phyloP scores from a whole-genome alignment of 2,797 vertebrate species.

The Halcyon leucocephala region DNA sequence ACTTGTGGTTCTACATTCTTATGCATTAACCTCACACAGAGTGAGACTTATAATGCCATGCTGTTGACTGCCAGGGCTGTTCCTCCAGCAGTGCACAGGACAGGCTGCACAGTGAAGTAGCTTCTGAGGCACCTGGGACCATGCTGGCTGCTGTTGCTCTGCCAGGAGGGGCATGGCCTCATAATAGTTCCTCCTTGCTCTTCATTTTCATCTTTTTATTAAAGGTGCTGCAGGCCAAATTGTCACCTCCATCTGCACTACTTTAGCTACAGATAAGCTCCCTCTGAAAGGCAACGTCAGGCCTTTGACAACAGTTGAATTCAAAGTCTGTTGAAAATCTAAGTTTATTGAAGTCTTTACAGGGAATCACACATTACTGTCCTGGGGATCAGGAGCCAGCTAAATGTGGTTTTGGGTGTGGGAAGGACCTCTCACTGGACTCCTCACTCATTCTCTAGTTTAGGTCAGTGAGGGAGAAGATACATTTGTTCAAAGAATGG shows the following conservation, averaged over 20 bases:
- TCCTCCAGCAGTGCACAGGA: neutral
- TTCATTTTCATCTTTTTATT: neutral
- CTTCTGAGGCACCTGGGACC: neutral
- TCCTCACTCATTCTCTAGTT: neutral
- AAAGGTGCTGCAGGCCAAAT: neutral
- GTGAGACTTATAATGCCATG: fast-evolving
- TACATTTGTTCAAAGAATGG: neutral
- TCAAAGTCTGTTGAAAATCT: neutral
- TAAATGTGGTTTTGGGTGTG: neutral
- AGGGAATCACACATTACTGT: neutral
- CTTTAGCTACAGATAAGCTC: neutral
- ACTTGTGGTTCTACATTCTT: neutral
- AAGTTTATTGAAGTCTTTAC: neutral
- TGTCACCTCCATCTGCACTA: neutral
- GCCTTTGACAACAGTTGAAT: neutral
- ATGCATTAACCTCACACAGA: neutral
- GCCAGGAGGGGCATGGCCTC: neutral
- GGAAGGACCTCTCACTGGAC: neutral
- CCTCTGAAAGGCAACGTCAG: neutral
- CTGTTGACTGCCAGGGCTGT: neutral
- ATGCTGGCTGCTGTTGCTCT: neutral
- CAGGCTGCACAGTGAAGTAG: fast-evolving
- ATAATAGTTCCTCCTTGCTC: neutral
- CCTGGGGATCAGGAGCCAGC: neutral
- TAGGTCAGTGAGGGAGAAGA: neutral